These are phyloP conservation scores for Anguilla marmorata DNA, from an alignment of 2,797 vertebrate species.

Conservation along the genomic window DNA sequence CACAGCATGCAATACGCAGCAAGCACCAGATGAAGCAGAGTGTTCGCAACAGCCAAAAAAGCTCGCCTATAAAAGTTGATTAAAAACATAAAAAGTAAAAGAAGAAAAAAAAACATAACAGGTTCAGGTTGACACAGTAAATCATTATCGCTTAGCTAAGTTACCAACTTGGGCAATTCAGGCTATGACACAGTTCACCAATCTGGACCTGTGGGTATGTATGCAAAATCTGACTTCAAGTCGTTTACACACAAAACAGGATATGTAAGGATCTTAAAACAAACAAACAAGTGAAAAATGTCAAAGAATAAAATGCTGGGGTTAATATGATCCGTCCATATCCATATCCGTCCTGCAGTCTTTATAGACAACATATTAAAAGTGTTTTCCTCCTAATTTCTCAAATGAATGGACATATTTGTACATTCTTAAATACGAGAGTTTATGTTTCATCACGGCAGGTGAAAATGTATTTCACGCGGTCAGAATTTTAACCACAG, in stretches of 20 bases:
- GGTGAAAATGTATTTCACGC: background rate
- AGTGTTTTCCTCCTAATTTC: background rate
- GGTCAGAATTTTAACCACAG: background rate
- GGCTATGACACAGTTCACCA: background rate
- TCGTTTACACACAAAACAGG: background rate
- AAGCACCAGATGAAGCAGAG: too few species aligned
- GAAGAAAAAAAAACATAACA: too few species aligned
- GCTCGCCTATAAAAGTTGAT: too few species aligned
- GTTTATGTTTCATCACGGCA: background rate
- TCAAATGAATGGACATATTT: background rate
- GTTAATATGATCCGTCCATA: background rate
- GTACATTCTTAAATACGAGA: background rate
- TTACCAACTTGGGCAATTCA: background rate
- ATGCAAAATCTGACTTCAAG: background rate
- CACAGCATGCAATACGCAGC: too few species aligned
- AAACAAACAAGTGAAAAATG: background rate
- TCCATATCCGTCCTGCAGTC: too few species aligned
- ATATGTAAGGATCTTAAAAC: background rate
- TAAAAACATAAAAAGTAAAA: too few species aligned
- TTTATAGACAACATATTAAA: background rate
- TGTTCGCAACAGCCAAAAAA: too few species aligned
- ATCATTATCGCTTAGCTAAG: background rate
- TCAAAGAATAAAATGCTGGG: background rate
- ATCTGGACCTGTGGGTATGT: background rate
- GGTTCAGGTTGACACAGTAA: background rate